Conservation (phyloP, 2,113 vertebrate species). For the Prinia subflava region DNA sequence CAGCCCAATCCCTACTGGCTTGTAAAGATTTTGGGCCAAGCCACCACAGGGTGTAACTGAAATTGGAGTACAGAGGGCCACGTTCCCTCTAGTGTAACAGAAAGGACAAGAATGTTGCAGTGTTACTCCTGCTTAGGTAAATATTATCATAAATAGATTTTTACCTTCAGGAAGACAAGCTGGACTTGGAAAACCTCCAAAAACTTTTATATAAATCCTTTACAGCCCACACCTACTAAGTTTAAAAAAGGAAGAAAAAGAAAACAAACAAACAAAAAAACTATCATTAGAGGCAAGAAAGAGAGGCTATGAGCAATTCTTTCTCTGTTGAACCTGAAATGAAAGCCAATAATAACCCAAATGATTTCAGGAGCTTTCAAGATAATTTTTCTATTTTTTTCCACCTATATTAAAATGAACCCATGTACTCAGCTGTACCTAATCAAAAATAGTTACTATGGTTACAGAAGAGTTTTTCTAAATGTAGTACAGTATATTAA, state of each 20-base stretch:
- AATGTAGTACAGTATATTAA: slow-evolving; percentile 51
- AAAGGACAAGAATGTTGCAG: background rate
- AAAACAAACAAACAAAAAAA: background rate
- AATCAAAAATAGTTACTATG: slow-evolving; percentile 62
- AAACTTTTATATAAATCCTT: background rate
- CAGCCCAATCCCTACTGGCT: background rate
- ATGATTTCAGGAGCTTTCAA: slow-evolving; percentile 24
- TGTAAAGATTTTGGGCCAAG: background rate
- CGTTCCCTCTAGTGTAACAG: background rate
- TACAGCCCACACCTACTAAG: background rate
- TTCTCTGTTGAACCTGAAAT: slow-evolving; percentile 27
- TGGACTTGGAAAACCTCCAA: background rate
- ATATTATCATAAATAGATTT: background rate
- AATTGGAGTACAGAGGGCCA: background rate
- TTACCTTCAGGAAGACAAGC: background rate
- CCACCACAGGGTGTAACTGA: background rate
- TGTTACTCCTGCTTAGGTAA: background rate
- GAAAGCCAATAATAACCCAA: slow-evolving; percentile 2
- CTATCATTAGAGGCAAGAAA: background rate
- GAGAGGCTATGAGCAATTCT: background rate
- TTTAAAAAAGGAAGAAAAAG: background rate
- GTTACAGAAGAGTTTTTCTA: slow-evolving; percentile 53
- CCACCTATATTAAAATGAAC: slow-evolving; percentile 47
- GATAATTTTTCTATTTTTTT: background rate
- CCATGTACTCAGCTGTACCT: background rate